phyloP scores from a whole-genome alignment of 1,140 invertebrate genomes.

The Doryteuthis pealeii region DNA sequence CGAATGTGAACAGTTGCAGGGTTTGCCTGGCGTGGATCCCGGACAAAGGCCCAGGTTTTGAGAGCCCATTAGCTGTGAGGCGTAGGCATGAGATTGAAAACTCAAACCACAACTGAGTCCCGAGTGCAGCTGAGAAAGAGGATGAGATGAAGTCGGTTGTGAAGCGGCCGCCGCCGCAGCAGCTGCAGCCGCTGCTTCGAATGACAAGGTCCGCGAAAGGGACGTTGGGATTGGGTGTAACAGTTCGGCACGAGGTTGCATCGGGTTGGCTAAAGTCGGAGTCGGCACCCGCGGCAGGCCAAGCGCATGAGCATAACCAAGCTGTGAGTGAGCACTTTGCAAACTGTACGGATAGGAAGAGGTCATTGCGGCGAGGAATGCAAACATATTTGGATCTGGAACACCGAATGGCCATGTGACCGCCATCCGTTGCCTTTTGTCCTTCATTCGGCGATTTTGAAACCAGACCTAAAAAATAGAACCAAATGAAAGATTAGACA shows the following conservation, averaged over 20 bases:
- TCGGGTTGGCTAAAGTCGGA: neutral
- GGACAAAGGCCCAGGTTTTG: slow-evolving; percentile 6
- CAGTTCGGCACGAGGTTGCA: neutral
- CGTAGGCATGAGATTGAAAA: slow-evolving; percentile 1
- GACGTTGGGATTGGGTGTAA: neutral
- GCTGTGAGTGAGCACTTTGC: slow-evolving; percentile 24
- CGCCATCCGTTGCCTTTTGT: slow-evolving; percentile 91
- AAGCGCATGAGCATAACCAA: neutral
- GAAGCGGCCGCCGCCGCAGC: neutral
- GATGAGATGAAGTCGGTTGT: neutral
- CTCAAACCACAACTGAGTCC: neutral
- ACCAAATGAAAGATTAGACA: slow-evolving; percentile 6
- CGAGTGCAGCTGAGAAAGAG: neutral
- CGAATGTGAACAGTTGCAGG: neutral
- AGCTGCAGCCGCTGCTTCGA: neutral
- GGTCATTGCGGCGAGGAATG: slow-evolving; percentile 84
- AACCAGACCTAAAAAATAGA: slow-evolving; percentile 87
- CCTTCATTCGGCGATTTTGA: slow-evolving; percentile 98
- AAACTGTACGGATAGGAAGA: slow-evolving; percentile 63
- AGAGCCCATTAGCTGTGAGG: neutral
- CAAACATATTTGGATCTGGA: slow-evolving; percentile 83
- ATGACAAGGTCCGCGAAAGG: neutral
- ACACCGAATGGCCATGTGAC: slow-evolving; percentile 86
- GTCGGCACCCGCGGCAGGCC: neutral
- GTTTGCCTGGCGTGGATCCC: neutral